Conservation (phyloP, 2,888 invertebrate genomes). For the Camptogramma bilineatum region DNA sequence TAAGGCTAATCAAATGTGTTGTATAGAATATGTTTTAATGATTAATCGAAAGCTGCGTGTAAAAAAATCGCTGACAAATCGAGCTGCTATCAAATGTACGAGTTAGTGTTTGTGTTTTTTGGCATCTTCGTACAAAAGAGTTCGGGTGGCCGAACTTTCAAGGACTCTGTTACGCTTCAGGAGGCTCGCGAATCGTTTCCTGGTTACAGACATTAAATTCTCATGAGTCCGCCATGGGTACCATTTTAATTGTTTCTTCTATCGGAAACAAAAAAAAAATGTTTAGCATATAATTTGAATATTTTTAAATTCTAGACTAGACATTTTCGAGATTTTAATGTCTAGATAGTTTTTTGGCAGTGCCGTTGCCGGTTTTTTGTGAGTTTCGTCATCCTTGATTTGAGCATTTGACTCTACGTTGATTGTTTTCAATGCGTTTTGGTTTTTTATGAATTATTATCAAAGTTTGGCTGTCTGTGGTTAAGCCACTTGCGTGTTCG, state of each 20-base stretch:
- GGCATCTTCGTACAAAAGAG: constrained; percentile 65
- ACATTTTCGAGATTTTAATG: constrained; percentile 52
- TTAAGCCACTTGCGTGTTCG: constrained; percentile 51
- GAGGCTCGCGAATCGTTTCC: constrained; percentile 54
- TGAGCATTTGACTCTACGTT: constrained; percentile 54
- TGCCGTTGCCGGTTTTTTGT: constrained; percentile 50
- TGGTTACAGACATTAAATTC: constrained; percentile 43
- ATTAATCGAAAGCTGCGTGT: constrained; percentile 68
- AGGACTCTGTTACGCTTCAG: constrained; percentile 78
- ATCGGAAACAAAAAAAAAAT: constrained; percentile 46
- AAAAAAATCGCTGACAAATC: constrained; percentile 78
- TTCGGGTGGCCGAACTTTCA: constrained; percentile 77
- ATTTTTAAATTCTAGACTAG: constrained; percentile 57
- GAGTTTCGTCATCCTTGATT: constrained; percentile 54
- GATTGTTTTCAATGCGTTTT: constrained; percentile 60
- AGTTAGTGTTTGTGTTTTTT: constrained; percentile 61
- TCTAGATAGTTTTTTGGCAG: constrained; percentile 56
- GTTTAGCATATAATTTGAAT: constrained; percentile 59
- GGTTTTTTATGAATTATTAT: constrained; percentile 44
- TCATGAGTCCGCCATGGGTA: constrained; percentile 39
- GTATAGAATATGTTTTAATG: constrained; percentile 60
- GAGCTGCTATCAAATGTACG: constrained; percentile 66
- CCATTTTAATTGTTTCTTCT: constrained; percentile 43
- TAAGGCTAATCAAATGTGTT: constrained; percentile 62
- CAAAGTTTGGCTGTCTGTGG: constrained; percentile 50